These are phyloP conservation scores for Rugalucina vietnamica DNA, from an alignment of 2,888 invertebrate genomes.

Conservation along the genomic window DNA sequence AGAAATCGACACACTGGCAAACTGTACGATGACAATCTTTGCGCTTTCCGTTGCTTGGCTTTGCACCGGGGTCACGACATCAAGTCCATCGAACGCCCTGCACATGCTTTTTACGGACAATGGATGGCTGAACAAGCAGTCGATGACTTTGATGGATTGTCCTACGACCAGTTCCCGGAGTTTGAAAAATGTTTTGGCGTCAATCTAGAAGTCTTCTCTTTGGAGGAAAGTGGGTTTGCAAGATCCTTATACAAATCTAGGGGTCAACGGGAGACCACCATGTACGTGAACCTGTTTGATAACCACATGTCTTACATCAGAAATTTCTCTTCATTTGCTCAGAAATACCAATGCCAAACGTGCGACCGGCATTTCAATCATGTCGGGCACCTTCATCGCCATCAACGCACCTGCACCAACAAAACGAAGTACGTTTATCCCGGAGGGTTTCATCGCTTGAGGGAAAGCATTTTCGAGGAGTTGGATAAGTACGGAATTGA, in stretches of 20 bases:
- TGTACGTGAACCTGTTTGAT: slow-evolving; percentile 50
- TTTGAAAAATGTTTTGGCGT: slow-evolving; percentile 39
- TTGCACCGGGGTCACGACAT: slow-evolving; percentile 35
- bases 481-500: slow-evolving; percentile 36
- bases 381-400: slow-evolving; percentile 27
- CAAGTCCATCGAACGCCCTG: slow-evolving; percentile 21
- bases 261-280: slow-evolving; percentile 20
- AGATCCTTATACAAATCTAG: slow-evolving; percentile 43
- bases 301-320: slow-evolving; percentile 47
- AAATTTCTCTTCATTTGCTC: slow-evolving; percentile 13
- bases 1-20: slow-evolving; percentile 32
- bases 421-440: slow-evolving; percentile 48
- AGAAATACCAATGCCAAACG: slow-evolving; percentile 37
- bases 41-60: slow-evolving; percentile 50
- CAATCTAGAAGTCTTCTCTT: slow-evolving; percentile 45
- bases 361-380: slow-evolving; percentile 48
- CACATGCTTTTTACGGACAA: slow-evolving; percentile 15
- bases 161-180: slow-evolving; percentile 30
- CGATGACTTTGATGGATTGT: background rate
- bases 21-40: slow-evolving; percentile 37
- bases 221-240: slow-evolving; percentile 45
- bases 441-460: slow-evolving; percentile 36
- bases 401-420: slow-evolving; percentile 36
- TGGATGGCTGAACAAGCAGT: slow-evolving; percentile 9
- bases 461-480: slow-evolving; percentile 39